Base-by-base conservation (phyloP, 1,140 invertebrate genomes). In the Heliothis virescens region DNA sequence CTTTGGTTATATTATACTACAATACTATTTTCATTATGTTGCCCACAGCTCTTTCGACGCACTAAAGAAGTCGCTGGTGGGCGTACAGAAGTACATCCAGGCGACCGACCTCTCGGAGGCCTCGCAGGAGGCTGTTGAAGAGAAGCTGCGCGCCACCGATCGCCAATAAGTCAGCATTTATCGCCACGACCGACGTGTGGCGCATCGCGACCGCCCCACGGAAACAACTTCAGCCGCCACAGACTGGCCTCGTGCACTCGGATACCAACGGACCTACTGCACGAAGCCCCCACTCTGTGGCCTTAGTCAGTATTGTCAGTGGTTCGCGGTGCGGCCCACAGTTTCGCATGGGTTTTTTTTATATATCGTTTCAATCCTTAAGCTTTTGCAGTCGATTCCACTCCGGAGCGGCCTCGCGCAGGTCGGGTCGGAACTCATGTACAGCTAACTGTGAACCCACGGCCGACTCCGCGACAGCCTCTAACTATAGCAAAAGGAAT, bases 31-130 rank as follows among this genome's bases (percentile, higher is more conserved):
- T 55, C 26, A 34, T 34, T 34, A 34, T 34, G 0, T 48, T 60
- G 55, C 60, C 34, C 52, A 26, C 91, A 98, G 98, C 96, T 99
- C 98, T 89, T 99, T 99, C 91, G 98, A 99, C 95, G 98, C 98
- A 86, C 95, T 99, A 87, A 99, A 99, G 96, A 98, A 99, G 94
- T 98, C 98, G 80, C 95, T 99, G 89, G 98, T 98, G 82, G 99
- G 99, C 89, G 97, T 99, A 87, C 98, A 98, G 95, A 99, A 99
- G 95, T 99, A 99, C 96, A 98, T 99, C 94, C 99, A 99, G 95
- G 98, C 98, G 88, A 99, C 98, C 88, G 98, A 99, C 93, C 96
- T 98, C 88, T 98, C 98, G 83, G 98, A 98, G 96, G 98, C 98
- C 84, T 98, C 98, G 79, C 97, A 98, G 87, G 98, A 98, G 94